phyloP scores from a whole-genome alignment of 2,113 vertebrate species.

The Laterallus jamaicensis region DNA sequence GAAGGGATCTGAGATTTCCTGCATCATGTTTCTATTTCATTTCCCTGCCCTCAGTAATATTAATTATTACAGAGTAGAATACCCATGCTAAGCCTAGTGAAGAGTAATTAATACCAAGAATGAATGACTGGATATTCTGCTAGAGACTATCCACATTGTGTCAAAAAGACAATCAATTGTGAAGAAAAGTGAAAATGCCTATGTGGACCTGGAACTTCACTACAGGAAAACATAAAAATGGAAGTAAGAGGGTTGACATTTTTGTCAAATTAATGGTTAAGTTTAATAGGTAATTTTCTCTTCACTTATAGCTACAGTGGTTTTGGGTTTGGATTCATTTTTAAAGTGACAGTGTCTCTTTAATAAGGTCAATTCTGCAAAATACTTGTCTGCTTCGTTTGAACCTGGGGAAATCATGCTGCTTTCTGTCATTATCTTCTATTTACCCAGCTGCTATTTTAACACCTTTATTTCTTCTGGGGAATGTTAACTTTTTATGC shows the following conservation, averaged over 20 bases:
- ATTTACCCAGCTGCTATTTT: conserved; percentile 33
- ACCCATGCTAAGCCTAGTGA: not conserved
- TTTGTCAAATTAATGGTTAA: not conserved
- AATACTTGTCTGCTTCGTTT: not conserved
- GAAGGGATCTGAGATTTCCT: not conserved
- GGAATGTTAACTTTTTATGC: conserved; percentile 20
- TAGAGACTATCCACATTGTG: not conserved
- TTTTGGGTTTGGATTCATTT: not conserved
- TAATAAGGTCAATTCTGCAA: not conserved
- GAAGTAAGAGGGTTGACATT: not conserved
- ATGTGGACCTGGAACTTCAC: not conserved
- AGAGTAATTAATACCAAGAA: not conserved
- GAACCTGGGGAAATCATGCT: not conserved
- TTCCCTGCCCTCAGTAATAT: not conserved
- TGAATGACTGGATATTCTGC: not conserved
- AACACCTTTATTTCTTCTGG: conserved; percentile 45
- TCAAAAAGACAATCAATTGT: not conserved
- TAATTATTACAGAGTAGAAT: not conserved
- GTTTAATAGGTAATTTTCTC: not conserved
- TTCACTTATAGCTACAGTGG: not conserved
- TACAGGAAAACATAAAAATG: not conserved
- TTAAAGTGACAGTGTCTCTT: not conserved
- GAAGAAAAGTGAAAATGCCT: not conserved
- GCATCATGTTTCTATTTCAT: not conserved
- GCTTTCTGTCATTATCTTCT: conserved; percentile 22